phyloP scores from a whole-genome alignment of 2,113 vertebrate species.

The Labeo catla region DNA sequence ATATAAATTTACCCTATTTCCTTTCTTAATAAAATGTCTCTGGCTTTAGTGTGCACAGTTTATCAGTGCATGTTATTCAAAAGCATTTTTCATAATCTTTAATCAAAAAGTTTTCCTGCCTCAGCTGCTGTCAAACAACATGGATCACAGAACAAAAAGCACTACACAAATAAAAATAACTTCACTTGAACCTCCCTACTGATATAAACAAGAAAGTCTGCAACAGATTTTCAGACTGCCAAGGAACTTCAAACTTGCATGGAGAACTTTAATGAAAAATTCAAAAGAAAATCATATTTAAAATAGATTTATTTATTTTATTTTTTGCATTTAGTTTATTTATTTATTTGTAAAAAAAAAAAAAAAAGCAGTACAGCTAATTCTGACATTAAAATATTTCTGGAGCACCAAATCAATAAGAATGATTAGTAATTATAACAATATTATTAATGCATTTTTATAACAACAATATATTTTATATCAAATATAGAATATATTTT shows the following conservation, averaged over 20 bases:
- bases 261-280: background rate
- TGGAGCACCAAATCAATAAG: no score
- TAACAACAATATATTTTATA: no score
- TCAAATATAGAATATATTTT: no score
- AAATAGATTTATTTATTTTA: no score
- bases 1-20: background rate
- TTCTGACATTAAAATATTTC: no score
- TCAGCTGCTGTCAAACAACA: slow-evolving; percentile 1
- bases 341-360: no score
- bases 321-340: no score
- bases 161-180: slow-evolving; percentile 3
- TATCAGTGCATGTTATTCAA: background rate
- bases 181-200: background rate
- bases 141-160: background rate
- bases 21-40: background rate
- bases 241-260: background rate
- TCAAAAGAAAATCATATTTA: background rate
- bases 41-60: background rate
- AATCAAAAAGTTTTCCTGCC: background rate
- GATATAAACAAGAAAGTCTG: background rate
- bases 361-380: no score
- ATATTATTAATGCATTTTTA: no score
- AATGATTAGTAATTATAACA: no score
- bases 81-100: background rate
- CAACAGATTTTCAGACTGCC: background rate